Base-by-base conservation (phyloP, 1,140 invertebrate genomes). In the Cydia fagiglandana region DNA sequence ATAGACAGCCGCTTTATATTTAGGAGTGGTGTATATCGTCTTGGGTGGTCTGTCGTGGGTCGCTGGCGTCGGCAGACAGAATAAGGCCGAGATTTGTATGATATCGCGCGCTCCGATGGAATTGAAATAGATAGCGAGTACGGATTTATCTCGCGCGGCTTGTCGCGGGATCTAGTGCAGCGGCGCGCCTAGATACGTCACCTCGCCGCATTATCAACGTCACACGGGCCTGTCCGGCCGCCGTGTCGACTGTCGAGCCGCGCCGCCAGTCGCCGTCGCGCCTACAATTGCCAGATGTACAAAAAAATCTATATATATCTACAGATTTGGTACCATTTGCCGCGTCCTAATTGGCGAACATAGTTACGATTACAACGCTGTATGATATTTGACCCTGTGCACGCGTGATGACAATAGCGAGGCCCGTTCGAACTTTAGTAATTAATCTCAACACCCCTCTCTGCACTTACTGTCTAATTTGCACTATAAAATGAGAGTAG, bases 61-160 rank as follows among this genome's bases (percentile, higher is more conserved):
- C 85, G 83, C 74, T 76, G n/a, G 45, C 79, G 82, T 81, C 76
- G 83, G 82, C 79, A 81, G 83, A 85, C 85, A 81, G 81, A 88
- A 88, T 87, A 88, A 89, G 85, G 83, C 82, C 83, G 87, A 90
- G 88, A 90, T 90, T 89, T 85, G 88, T 90, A 85, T 77, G 87
- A 87, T 86, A 88, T 87, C 80, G 83, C 84, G 80, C 85, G 86
- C 84, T 89, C 84, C 80, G 86, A 83, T 86, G 84, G 85, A 88
- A 89, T 86, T 86, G 84, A 87, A 89, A 89, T 88, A 89, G 88
- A 90, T 90, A 88, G 87, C 82, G 83, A 86, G 83, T 84, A 70
- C 76, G 78, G 79, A 88, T 87, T 89, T 89, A 91, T 89, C 89
- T 86, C 76, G 82, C 80, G 87, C 89, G 87, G 82, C 79, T 88